A percentile compares a stretch with the other conserved stretches of the same genome.
Evolutionary conservation across 2,113 vertebrate species (phyloP).

Genomic region (Neolamprologus hecqui): DNA sequence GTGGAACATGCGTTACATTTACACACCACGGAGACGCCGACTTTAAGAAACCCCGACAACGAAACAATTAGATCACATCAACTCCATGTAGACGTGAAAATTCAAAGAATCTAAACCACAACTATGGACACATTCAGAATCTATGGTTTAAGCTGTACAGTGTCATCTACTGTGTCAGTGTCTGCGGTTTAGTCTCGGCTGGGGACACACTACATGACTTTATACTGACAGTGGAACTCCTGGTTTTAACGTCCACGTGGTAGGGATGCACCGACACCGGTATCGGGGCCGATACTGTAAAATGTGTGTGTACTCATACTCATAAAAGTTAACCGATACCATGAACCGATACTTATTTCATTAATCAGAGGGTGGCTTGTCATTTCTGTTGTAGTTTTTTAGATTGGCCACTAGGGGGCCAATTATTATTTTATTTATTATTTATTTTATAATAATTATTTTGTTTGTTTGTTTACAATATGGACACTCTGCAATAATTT

Average conservation of each 20-base stretch:
- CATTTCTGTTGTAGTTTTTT: too few species aligned
- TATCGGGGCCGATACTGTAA: too few species aligned
- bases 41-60: not conserved
- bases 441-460: too few species aligned
- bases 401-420: too few species aligned
- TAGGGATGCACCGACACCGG: too few species aligned
- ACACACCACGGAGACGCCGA: not conserved
- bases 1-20: not conserved
- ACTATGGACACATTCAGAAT: not conserved
- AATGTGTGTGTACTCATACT: too few species aligned
- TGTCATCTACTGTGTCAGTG: not conserved
- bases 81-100: accelerated
- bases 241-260: not conserved
- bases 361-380: too few species aligned
- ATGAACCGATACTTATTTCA: too few species aligned
- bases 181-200: not conserved
- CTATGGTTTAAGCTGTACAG: not conserved
- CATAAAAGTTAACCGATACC: accelerated
- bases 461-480: too few species aligned
- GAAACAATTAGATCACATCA: not conserved
- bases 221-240: not conserved
- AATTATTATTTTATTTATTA: too few species aligned
- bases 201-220: not conserved
- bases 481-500: too few species aligned
- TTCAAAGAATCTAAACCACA: not conserved